A percentile compares a stretch with the other conserved stretches of the same genome.
Conservation (phyloP, 2,888 invertebrate genomes). For the Notodonta ziczac region DNA sequence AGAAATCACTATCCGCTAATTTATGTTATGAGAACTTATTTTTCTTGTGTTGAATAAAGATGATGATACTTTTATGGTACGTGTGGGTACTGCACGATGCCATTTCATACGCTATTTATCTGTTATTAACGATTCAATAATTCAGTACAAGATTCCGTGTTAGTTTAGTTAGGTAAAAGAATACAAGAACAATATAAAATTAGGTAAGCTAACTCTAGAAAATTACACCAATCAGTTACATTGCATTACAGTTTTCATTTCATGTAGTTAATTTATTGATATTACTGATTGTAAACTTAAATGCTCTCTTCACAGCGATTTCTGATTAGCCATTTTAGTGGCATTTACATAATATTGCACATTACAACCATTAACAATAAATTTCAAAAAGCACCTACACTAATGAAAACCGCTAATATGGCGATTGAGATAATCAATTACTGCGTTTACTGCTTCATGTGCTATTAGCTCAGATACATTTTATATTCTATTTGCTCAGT, state of each 20-base stretch:
- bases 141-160: no score
- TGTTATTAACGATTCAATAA: no score
- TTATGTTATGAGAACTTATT: conserved; percentile 30
- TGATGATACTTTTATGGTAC: not conserved
- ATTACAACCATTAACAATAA: conserved; percentile 24
- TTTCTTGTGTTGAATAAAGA: conserved; percentile 23
- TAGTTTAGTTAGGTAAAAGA: no score
- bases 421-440: conserved; percentile 26
- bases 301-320: not conserved
- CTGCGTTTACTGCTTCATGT: conserved; percentile 25
- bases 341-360: not conserved
- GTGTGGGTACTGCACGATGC: not conserved
- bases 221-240: no score
- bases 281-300: not conserved
- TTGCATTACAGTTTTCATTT: no score
- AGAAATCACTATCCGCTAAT: conserved; percentile 14
- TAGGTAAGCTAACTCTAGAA: no score
- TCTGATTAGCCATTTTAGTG: not conserved
- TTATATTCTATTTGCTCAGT: conserved; percentile 18
- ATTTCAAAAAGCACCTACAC: conserved; percentile 3
- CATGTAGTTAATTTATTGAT: no score
- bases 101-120: no score
- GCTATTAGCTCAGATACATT: conserved; percentile 16
- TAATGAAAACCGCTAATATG: conserved; percentile 18
- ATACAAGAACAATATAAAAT: no score